Evolutionary conservation across 1,140 invertebrate species (phyloP).

Genomic region (Drosophila funebris): DNA sequence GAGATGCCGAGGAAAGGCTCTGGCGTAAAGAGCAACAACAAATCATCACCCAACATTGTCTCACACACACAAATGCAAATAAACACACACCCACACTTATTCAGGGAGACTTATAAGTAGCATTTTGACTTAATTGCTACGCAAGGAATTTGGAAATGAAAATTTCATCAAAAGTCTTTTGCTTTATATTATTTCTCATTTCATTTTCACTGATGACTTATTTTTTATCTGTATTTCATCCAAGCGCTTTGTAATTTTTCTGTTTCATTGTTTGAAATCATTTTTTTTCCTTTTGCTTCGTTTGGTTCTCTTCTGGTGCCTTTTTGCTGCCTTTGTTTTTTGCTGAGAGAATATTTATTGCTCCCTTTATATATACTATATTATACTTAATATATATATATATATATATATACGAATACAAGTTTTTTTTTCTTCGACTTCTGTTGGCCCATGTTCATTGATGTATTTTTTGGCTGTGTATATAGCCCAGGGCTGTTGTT

Average conservation of each 20-base stretch:
- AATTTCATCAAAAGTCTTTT: slow-evolving; percentile 68
- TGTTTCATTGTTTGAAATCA: slow-evolving; percentile 61
- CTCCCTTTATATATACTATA: slow-evolving; percentile 13
- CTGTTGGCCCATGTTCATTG: slow-evolving; percentile 53
- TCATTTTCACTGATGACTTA: slow-evolving; percentile 1
- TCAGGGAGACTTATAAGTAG: slow-evolving; percentile 11
- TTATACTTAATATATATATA: slow-evolving; percentile 3
- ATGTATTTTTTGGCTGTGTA: slow-evolving; percentile 43
- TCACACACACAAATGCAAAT: not conserved
- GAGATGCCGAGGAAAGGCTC: slow-evolving; percentile 7
- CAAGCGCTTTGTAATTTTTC: slow-evolving; percentile 26
- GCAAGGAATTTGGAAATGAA: slow-evolving; percentile 73
- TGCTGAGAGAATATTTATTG: slow-evolving; percentile 47
- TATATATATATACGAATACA: slow-evolving; percentile 5
- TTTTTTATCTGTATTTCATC: slow-evolving; percentile 28
- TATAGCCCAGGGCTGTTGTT: slow-evolving; percentile 57
- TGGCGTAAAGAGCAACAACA: slow-evolving; percentile 21
- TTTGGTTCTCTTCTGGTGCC: slow-evolving; percentile 12
- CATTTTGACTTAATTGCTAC: slow-evolving; percentile 70
- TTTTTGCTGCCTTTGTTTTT: slow-evolving; percentile 31
- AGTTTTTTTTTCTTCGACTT: slow-evolving; percentile 6
- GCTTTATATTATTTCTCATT: slow-evolving; percentile 57
- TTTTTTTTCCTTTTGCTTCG: slow-evolving; percentile 36
- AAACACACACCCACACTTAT: not conserved
- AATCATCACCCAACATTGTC: slow-evolving; percentile 14